phyloP scores from a whole-genome alignment of 2,113 vertebrate genomes.

The Oophaga pumilio region DNA sequence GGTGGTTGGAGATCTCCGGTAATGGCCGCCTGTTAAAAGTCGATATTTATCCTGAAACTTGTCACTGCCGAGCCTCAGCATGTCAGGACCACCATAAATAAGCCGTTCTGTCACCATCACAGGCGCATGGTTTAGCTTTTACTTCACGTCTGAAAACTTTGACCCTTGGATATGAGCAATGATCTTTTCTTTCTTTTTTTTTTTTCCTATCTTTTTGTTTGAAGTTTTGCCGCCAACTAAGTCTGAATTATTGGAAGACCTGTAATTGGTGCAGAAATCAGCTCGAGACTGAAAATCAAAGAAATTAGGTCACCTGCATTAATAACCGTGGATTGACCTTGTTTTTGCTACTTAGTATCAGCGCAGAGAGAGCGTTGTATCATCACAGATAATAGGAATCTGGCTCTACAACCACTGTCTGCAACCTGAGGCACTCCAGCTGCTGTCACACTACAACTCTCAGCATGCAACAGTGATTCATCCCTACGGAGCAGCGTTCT shows the following conservation, averaged over 20 bases:
- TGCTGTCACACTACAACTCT: conserved; percentile 9
- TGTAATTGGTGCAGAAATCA: conserved; percentile 37
- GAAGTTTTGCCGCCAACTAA: conserved; percentile 56
- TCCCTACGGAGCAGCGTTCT: not conserved
- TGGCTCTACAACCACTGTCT: not conserved
- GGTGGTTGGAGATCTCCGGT: conserved; percentile 60
- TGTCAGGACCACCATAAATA: conserved; percentile 66
- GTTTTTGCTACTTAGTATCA: conserved; percentile 9
- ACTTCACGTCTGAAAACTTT: conserved; percentile 59
- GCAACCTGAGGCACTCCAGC: not conserved
- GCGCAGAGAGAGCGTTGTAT: not conserved
- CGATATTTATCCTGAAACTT: conserved; percentile 62
- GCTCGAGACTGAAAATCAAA: conserved; percentile 28
- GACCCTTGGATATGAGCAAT: conserved; percentile 59
- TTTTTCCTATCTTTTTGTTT: conserved; percentile 32
- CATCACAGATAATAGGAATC: not conserved
- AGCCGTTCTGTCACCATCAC: conserved; percentile 62
- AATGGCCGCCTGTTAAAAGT: conserved; percentile 62
- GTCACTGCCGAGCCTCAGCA: conserved; percentile 64
- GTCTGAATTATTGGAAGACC: conserved; percentile 56
- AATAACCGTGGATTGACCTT: conserved; percentile 48
- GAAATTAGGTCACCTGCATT: conserved; percentile 53
- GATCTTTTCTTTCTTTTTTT: conserved; percentile 13
- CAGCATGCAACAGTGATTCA: not conserved
- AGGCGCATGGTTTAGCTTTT: conserved; percentile 11